These are phyloP conservation scores for Frankliniella intonsa DNA, from an alignment of 2,888 invertebrate species.

Conservation along the genomic window DNA sequence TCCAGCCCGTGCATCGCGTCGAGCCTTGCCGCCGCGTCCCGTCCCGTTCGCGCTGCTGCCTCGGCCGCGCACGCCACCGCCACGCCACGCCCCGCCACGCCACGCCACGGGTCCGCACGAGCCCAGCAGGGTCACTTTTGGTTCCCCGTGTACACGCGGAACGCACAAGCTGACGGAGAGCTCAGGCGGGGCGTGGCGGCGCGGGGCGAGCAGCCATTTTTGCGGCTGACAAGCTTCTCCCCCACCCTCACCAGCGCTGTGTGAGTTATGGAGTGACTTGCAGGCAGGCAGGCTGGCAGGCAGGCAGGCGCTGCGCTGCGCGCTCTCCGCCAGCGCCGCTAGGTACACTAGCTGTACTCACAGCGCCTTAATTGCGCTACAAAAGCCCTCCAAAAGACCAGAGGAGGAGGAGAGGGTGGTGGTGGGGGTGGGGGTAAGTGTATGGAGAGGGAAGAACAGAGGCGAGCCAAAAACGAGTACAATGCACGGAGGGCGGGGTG, in stretches of 20 bases:
- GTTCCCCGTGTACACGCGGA: no score
- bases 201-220: no score
- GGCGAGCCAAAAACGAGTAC: no score
- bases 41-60: no score
- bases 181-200: no score
- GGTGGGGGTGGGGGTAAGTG: not conserved
- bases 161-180: no score
- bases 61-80: no score
- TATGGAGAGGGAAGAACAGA: no score
- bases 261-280: constrained; percentile 6
- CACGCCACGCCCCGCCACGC: not conserved
- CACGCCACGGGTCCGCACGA: not conserved
- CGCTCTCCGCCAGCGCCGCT: not conserved
- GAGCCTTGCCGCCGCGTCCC: not conserved
- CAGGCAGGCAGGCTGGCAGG: no score
- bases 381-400: not conserved
- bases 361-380: not conserved
- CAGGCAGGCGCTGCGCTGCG: not conserved
- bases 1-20: not conserved
- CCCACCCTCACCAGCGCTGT: not conserved
- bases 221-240: not conserved
- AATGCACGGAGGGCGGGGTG: no score
- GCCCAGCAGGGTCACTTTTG: no score
- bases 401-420: not conserved
- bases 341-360: not conserved